These are phyloP conservation scores for Mnemiopsis leidyi DNA, from an alignment of 37 sponge, comb jelly and placozoan genomes.

Conservation along the genomic window DNA sequence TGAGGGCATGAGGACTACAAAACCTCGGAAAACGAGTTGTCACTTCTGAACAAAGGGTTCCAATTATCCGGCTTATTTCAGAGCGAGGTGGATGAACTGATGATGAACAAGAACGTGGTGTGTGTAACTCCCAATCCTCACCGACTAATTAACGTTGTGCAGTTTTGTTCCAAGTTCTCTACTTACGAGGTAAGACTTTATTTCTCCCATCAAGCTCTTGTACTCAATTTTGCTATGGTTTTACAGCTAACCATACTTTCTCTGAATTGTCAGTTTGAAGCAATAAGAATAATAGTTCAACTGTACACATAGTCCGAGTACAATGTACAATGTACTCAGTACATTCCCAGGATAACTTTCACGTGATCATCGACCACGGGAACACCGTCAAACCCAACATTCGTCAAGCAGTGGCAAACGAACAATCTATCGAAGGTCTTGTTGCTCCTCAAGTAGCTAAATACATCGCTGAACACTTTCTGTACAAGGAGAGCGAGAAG, in stretches of 20 bases:
- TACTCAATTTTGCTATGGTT: too few species aligned
- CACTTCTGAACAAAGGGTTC: too few species aligned
- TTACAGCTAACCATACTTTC: too few species aligned
- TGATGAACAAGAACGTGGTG: neutral
- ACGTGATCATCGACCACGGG: neutral
- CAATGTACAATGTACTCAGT: too few species aligned
- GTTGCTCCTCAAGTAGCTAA: neutral
- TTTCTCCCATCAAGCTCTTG: too few species aligned
- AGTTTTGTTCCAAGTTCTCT: neutral
- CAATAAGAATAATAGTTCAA: too few species aligned
- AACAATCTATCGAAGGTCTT: neutral
- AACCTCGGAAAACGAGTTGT: too few species aligned
- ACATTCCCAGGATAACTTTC: neutral
- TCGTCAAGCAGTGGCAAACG: neutral
- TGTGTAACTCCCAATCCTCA: conserved; percentile 19
- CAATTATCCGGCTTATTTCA: too few species aligned
- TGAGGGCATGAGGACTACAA: too few species aligned
- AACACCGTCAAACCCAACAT: neutral
- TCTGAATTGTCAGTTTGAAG: too few species aligned
- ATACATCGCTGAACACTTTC: neutral
- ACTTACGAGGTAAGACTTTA: neutral
- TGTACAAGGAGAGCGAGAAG: neutral
- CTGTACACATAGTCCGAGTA: too few species aligned
- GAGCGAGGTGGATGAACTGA: neutral
- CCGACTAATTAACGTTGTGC: neutral